phyloP scores from a whole-genome alignment of 2,113 vertebrate species.

The Lamprotornis superbus region DNA sequence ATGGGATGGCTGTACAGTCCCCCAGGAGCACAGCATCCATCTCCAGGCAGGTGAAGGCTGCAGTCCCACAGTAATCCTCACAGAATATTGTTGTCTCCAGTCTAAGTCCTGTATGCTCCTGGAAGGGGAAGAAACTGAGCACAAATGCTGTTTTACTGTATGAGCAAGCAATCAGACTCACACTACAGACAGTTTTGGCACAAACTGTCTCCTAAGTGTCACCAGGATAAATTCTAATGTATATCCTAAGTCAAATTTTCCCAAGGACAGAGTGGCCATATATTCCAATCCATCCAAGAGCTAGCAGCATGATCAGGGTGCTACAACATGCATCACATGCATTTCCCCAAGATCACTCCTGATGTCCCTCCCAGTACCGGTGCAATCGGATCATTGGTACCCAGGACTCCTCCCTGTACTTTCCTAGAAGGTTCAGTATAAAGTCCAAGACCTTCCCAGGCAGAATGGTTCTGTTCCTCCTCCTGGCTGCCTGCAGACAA shows the following conservation, averaged over 20 bases:
- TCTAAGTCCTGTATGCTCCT: not conserved
- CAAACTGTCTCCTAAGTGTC: not conserved
- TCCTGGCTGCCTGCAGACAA: not conserved
- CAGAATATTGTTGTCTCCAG: not conserved
- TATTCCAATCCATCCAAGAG: not conserved
- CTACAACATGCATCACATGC: not conserved
- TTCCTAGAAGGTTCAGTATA: not conserved
- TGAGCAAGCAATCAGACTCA: not conserved
- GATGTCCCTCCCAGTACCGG: not conserved
- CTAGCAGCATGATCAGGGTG: not conserved
- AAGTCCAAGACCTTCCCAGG: not conserved
- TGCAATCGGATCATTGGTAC: fast-evolving
- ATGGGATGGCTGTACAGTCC: not conserved
- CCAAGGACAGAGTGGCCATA: not conserved
- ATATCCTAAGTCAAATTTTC: not conserved
- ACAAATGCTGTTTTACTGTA: not conserved
- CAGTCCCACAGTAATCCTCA: not conserved
- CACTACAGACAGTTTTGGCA: not conserved
- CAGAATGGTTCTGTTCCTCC: not conserved
- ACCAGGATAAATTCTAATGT: not conserved
- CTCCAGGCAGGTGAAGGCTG: not conserved
- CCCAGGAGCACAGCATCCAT: not conserved
- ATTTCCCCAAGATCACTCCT: not conserved
- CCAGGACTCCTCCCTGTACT: not conserved
- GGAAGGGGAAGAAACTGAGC: not conserved